Evolutionary conservation across 2,113 vertebrate species (phyloP).

Genomic region (Scomber colias): DNA sequence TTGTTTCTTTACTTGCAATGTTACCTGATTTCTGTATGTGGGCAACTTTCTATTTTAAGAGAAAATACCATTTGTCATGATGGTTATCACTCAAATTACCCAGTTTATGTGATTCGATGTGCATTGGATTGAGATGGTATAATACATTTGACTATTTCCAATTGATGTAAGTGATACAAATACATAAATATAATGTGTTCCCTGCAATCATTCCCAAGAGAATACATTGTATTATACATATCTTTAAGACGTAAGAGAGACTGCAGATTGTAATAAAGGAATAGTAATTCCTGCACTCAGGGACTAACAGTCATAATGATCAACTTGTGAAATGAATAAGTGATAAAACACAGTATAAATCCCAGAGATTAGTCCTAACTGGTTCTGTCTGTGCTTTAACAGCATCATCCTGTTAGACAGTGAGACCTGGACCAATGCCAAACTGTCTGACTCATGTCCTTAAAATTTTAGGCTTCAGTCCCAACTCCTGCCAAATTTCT

Average conservation of each 20-base stretch:
- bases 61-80: not conserved
- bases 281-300: not conserved
- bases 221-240: slow-evolving; percentile 12
- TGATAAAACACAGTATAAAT: not conserved
- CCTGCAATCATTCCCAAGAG: slow-evolving; percentile 7
- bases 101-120: not conserved
- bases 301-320: slow-evolving; percentile 14
- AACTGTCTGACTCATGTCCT: slow-evolving; percentile 22
- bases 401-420: slow-evolving; percentile 14
- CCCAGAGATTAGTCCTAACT: not conserved
- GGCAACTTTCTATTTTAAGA: not conserved
- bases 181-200: not conserved
- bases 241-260: no score
- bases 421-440: not conserved
- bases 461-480: slow-evolving; percentile 14
- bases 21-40: not conserved
- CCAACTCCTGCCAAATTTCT: slow-evolving; percentile 9
- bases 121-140: not conserved
- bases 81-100: not conserved
- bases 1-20: not conserved
- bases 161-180: not conserved
- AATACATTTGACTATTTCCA: not conserved
- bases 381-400: not conserved
- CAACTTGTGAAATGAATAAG: slow-evolving; percentile 8
- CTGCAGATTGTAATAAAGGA: slow-evolving; percentile 1